phyloP scores from a whole-genome alignment of 2,113 vertebrate genomes.

The Brachypteracias leptosomus region DNA sequence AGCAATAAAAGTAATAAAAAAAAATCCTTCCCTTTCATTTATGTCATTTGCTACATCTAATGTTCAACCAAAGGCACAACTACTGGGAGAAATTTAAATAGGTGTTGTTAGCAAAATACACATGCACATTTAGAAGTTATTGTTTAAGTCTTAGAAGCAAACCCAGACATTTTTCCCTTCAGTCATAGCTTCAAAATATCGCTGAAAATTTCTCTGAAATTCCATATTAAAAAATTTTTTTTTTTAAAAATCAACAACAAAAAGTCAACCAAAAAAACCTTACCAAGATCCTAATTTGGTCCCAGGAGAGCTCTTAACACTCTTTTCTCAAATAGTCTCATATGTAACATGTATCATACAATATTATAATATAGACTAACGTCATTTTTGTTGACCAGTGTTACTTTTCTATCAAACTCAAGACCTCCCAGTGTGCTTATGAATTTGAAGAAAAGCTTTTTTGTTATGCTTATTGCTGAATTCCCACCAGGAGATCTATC shows the following conservation, averaged over 20 bases:
- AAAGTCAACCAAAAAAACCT: neutral
- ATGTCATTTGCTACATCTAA: neutral
- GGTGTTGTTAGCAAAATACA: neutral
- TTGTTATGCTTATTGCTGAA: neutral
- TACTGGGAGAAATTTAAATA: neutral
- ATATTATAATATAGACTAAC: neutral
- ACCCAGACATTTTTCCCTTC: neutral
- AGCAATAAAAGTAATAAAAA: constrained; percentile 16
- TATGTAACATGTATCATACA: neutral
- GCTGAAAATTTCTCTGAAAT: neutral
- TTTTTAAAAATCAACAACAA: neutral
- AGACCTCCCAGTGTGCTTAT: neutral
- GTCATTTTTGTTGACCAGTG: neutral
- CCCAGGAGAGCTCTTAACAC: neutral
- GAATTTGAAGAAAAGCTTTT: neutral
- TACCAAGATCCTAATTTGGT: neutral
- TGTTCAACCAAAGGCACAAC: neutral
- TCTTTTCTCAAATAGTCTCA: neutral
- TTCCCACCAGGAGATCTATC: neutral
- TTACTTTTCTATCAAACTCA: neutral
- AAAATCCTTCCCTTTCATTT: neutral
- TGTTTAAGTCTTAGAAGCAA: neutral
- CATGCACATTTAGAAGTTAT: neutral
- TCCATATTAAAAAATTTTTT: no score
- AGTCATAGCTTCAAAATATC: neutral